Conservation (phyloP, 2,113 vertebrate genomes). For the Eubucco bourcierii region DNA sequence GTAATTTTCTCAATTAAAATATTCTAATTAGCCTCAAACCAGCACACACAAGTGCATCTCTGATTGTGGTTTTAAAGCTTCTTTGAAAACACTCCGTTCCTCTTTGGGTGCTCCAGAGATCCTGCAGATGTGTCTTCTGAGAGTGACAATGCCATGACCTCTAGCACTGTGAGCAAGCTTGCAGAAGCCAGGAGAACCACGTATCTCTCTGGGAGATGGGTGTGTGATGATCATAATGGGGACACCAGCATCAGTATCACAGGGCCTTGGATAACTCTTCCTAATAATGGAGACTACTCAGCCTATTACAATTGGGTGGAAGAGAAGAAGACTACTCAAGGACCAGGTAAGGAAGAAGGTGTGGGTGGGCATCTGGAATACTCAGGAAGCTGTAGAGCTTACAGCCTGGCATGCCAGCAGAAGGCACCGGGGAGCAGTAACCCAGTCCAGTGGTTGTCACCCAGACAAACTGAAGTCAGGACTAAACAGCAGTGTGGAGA, state of each 20-base stretch:
- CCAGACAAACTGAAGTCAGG: background rate
- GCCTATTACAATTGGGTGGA: slow-evolving; percentile 94
- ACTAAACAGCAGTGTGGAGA: background rate
- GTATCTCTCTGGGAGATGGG: slow-evolving; percentile 95
- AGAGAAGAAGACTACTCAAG: slow-evolving; percentile 88
- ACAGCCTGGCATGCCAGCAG: background rate
- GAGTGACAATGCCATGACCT: slow-evolving; percentile 88
- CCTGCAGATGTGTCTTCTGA: slow-evolving; percentile 86
- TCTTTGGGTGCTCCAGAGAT: slow-evolving; percentile 78
- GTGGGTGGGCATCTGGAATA: background rate
- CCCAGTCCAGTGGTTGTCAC: accelerated
- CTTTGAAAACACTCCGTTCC: background rate
- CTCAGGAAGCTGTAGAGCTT: background rate
- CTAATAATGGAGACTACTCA: slow-evolving; percentile 95
- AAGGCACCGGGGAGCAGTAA: background rate
- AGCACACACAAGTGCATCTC: too few species aligned
- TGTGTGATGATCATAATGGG: slow-evolving; percentile 96
- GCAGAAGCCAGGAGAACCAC: slow-evolving; percentile 94
- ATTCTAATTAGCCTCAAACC: too few species aligned
- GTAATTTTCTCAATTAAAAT: too few species aligned
- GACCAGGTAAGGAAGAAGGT: slow-evolving; percentile 82
- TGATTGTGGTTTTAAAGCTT: background rate
- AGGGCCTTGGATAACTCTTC: slow-evolving; percentile 87
- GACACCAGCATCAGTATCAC: slow-evolving; percentile 97
- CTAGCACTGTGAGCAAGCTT: slow-evolving; percentile 96